These are phyloP conservation scores for Intellagama lesueurii DNA, from an alignment of 2,797 vertebrate genomes.

Conservation along the genomic window DNA sequence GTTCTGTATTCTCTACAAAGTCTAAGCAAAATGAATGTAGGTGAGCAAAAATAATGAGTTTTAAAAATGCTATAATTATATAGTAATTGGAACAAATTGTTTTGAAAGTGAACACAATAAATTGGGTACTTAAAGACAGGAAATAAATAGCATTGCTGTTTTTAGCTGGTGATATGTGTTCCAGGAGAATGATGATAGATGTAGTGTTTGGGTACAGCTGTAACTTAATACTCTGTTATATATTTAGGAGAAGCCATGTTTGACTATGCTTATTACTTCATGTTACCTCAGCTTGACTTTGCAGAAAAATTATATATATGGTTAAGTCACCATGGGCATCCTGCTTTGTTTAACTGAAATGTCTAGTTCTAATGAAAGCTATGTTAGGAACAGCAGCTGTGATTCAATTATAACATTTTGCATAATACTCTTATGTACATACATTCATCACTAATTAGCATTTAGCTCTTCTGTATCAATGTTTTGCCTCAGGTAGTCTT, in stretches of 20 bases:
- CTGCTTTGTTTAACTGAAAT: background rate
- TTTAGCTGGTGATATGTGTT: constrained; percentile 44
- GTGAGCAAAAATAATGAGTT: background rate
- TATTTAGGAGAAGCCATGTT: constrained; percentile 19
- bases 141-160: constrained; percentile 61
- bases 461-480: background rate
- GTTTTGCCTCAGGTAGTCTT: background rate
- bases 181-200: constrained; percentile 53
- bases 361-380: background rate
- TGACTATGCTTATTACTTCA: constrained; percentile 3
- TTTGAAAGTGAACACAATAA: constrained; percentile 10
- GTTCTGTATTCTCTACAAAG: background rate
- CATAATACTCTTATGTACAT: background rate
- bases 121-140: constrained; percentile 42
- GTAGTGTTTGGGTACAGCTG: constrained; percentile 25
- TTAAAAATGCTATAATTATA: constrained; percentile 11
- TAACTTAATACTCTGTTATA: constrained; percentile 47
- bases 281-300: background rate
- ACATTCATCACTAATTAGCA: background rate
- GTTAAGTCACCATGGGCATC: background rate
- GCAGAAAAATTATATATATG: constrained; percentile 5
- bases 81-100: background rate
- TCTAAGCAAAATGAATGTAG: background rate
- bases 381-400: background rate
- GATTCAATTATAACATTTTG: background rate